phyloP scores from a whole-genome alignment of 2,113 vertebrate species.

The Dipodomys stephensi region DNA sequence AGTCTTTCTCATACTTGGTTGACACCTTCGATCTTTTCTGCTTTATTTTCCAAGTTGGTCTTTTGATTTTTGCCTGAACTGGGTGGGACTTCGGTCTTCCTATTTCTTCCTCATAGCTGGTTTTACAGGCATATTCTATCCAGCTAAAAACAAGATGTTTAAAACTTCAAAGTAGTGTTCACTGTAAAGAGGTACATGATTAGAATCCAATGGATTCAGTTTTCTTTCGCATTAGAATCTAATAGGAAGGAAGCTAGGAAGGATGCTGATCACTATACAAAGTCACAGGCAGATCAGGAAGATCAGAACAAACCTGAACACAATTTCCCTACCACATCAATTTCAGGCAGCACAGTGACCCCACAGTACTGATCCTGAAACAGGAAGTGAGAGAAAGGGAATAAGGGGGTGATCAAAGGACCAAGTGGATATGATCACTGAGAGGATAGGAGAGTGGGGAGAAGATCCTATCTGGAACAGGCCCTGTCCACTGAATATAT shows the following conservation, averaged over 20 bases:
- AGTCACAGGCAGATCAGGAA: neutral
- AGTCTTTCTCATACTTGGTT: too few relatives aligned
- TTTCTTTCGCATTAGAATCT: conserved; percentile 38
- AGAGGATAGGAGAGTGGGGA: neutral
- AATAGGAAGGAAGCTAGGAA: neutral
- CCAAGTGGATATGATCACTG: neutral
- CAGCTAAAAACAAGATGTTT: neutral
- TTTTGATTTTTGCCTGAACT: too few relatives aligned
- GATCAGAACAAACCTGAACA: neutral
- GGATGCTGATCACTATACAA: neutral
- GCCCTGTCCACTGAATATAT: neutral
- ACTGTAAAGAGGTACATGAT: neutral
- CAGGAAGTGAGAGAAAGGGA: neutral
- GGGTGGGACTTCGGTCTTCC: too few relatives aligned
- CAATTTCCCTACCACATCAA: neutral
- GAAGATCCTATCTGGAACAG: neutral
- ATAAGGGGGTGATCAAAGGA: neutral
- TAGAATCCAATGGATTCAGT: neutral
- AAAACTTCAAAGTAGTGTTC: neutral
- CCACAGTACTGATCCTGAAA: neutral
- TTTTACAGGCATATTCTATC: neutral
- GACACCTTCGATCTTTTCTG: too few relatives aligned
- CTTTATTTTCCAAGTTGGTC: too few relatives aligned
- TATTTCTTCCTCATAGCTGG: too few relatives aligned
- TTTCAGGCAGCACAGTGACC: neutral